Conservation (phyloP, 2,888 invertebrate genomes). For the Dimorphilus gyrociliatus region DNA sequence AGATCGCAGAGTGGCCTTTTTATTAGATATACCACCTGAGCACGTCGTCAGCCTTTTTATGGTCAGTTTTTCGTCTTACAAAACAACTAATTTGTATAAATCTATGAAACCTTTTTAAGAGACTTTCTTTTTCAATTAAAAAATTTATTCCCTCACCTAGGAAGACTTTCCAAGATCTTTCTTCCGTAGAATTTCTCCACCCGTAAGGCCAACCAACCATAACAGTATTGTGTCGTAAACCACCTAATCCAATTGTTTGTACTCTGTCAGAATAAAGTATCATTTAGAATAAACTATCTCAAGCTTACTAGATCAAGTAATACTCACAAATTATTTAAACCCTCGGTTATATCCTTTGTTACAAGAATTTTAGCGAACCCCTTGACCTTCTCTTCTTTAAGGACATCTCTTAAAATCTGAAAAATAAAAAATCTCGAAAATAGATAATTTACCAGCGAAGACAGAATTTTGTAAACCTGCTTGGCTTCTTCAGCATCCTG, state of each 20-base stretch:
- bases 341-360: slow-evolving; percentile 11
- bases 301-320: background rate
- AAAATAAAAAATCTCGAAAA: slow-evolving; percentile 1
- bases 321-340: slow-evolving; percentile 52
- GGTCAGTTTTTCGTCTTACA: too few species aligned
- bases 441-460: slow-evolving; percentile 1
- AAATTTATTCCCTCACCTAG: slow-evolving; percentile 8
- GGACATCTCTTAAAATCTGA: slow-evolving; percentile 9
- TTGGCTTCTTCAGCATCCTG: slow-evolving; percentile 7
- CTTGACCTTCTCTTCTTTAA: slow-evolving; percentile 12
- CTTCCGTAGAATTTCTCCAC: slow-evolving; percentile 8
- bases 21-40: too few species aligned
- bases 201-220: slow-evolving; percentile 14
- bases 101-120: slow-evolving; percentile 2
- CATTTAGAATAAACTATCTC: background rate
- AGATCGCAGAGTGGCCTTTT: too few species aligned
- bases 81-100: too few species aligned
- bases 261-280: slow-evolving; percentile 10
- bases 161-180: slow-evolving; percentile 8
- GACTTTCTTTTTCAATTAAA: slow-evolving; percentile 1
- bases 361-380: slow-evolving; percentile 15
- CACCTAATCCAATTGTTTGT: slow-evolving; percentile 15
- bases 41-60: too few species aligned
- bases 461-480: slow-evolving; percentile 7
- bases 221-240: slow-evolving; percentile 14